Evolutionary conservation across 2,888 invertebrate genomes (phyloP).

Genomic region (Microctonus aethiopoides): DNA sequence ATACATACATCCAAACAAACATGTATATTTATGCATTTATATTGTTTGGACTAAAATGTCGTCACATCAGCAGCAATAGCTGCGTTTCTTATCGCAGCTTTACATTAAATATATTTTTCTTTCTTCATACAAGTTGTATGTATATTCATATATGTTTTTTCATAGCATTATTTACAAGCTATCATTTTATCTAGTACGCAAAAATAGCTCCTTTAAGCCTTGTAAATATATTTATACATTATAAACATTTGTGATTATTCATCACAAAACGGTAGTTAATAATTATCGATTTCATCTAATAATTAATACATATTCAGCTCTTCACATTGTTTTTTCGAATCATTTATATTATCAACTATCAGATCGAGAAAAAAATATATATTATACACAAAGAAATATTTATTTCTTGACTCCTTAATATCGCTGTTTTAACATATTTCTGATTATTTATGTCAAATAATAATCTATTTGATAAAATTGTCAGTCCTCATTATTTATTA

Average conservation of each 20-base stretch:
- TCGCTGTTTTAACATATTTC: background rate
- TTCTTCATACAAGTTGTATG: background rate
- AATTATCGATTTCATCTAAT: background rate
- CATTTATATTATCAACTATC: background rate
- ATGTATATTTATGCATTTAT: background rate
- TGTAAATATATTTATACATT: constrained; percentile 15
- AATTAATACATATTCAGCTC: background rate
- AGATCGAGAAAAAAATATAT: background rate
- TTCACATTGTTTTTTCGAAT: background rate
- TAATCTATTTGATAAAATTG: background rate
- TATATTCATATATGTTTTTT: constrained; percentile 8
- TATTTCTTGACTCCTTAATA: background rate
- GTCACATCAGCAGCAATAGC: constrained; percentile 27
- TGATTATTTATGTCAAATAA: background rate
- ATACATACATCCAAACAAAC: background rate
- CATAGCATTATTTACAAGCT: constrained; percentile 24
- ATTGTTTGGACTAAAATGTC: constrained; percentile 14
- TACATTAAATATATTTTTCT: constrained; percentile 31
- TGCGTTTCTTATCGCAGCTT: constrained; percentile 40
- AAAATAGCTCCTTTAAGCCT: background rate
- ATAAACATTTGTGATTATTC: constrained; percentile 13
- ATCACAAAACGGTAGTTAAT: background rate
- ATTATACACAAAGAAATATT: background rate
- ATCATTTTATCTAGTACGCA: background rate
- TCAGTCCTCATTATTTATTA: background rate